Evolutionary conservation across 2,113 vertebrate genomes (phyloP), one percentile per base, ranked within the genome.

Genomic region (Crocuta crocuta): DNA sequence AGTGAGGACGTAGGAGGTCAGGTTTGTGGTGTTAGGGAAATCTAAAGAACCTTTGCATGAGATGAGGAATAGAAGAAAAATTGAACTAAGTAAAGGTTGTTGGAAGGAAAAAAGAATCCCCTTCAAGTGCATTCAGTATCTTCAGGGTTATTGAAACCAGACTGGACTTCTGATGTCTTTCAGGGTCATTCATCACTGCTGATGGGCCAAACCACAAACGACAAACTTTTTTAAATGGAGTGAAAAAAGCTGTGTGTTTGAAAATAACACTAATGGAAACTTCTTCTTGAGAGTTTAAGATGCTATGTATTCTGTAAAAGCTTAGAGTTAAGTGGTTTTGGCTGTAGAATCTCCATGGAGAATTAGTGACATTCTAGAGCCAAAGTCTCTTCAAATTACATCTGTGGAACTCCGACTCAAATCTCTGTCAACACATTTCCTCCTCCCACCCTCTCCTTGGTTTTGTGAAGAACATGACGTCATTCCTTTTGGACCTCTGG

Each of bases 311-410:
- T 97, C 97, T 97, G 95, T 97, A 83, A 97, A 96, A 96, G 81
- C 94, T 95, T 94, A 81, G 90, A 95, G 96, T 74, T 98, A 94
- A 96, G 97, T 96, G 94, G 94, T 98, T 96, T 98, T 98, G 98
- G 97, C 97, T 97, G 80, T 92, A 82, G 97, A 55, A 68, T 82
- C 35, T 96, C 96, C 97, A 74, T 71, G 92, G 98, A 97, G 97
- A 94, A 85, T 98, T 96, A 95, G 92, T 73, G 92, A 96, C 87
- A 91, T 73, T 78, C 81, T 91, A 63, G 92, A 85, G 97, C 97
- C 98, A 98, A 91, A 94, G 91, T 55, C 81, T 98, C 96, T 98
- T 98, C 95, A 96, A 28, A 88, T 98, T 97, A 97, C 97, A 97
- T 97, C 80, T 94, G 63, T 94, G 88, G 45, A 86, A 39, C 95